Evolutionary conservation across 2,797 vertebrate genomes (phyloP).

Genomic region (Anguilla megastoma): DNA sequence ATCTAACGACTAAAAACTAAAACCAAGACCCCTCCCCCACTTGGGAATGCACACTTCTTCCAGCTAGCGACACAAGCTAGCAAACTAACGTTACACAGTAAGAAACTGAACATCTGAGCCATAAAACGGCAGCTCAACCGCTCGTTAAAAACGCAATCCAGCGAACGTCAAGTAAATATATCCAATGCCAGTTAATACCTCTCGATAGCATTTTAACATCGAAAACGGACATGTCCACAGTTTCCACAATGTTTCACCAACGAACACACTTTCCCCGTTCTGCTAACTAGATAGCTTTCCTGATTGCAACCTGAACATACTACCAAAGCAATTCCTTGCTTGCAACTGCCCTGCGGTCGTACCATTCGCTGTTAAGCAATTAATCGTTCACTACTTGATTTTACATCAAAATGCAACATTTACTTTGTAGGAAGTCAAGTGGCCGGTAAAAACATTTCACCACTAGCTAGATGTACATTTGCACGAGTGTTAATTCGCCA

Average conservation of each 20-base stretch:
- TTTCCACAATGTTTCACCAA: background rate
- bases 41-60: background rate
- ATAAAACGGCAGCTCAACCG: background rate
- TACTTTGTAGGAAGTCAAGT: too few species aligned
- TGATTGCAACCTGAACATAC: conserved; percentile 6
- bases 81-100: background rate
- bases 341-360: background rate
- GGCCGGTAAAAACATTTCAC: too few species aligned
- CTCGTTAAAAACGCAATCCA: background rate
- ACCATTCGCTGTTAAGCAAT: background rate
- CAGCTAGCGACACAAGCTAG: background rate
- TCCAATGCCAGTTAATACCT: background rate
- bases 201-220: background rate
- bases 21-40: background rate
- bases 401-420: too few species aligned
- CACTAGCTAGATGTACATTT: background rate
- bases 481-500: background rate
- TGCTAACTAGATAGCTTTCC: background rate
- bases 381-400: too few species aligned
- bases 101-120: background rate
- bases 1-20: too few species aligned
- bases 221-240: background rate
- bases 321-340: background rate
- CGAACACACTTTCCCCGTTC: background rate
- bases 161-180: background rate